Evolutionary conservation across 1,140 invertebrate genomes (phyloP).

Genomic region (Caenorhabditis tropicalis): DNA sequence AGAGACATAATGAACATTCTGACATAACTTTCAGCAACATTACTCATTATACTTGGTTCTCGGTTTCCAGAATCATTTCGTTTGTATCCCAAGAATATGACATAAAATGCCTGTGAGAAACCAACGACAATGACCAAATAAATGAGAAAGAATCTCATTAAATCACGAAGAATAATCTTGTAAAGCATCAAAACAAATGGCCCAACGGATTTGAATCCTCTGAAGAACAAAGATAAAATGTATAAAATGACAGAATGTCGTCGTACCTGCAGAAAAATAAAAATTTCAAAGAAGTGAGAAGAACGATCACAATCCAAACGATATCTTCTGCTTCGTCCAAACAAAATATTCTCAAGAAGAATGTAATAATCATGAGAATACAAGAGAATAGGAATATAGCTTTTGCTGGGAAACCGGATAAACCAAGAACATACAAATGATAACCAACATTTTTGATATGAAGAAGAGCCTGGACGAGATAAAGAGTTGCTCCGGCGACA

Average conservation of each 20-base stretch:
- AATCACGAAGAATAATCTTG: conserved; percentile 93
- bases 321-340: conserved; percentile 85
- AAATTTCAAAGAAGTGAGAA: conserved; percentile 95
- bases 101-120: conserved; percentile 94
- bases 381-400: conserved; percentile 93
- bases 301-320: conserved; percentile 87
- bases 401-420: conserved; percentile 88
- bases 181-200: conserved; percentile 99
- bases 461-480: conserved; percentile 62
- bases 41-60: conserved; percentile 68
- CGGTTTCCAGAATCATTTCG: conserved; percentile 59
- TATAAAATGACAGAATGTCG: not conserved
- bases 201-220: conserved; percentile 94
- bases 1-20: conserved; percentile 97
- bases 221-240: conserved; percentile 72
- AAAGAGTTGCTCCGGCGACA: conserved; percentile 59
- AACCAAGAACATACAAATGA: conserved; percentile 65
- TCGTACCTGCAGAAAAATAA: conserved; percentile 91
- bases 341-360: conserved; percentile 83
- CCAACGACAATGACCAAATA: conserved; percentile 96
- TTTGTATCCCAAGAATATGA: conserved; percentile 87
- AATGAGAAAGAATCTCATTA: conserved; percentile 92
- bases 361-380: conserved; percentile 83
- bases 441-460: conserved; percentile 67
- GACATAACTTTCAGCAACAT: conserved; percentile 81